Percentiles rank a stretch among this genome's conserved stretches.
phyloP scores from a whole-genome alignment of 2,888 invertebrate genomes.

The Dasysyrphus tricinctus region DNA sequence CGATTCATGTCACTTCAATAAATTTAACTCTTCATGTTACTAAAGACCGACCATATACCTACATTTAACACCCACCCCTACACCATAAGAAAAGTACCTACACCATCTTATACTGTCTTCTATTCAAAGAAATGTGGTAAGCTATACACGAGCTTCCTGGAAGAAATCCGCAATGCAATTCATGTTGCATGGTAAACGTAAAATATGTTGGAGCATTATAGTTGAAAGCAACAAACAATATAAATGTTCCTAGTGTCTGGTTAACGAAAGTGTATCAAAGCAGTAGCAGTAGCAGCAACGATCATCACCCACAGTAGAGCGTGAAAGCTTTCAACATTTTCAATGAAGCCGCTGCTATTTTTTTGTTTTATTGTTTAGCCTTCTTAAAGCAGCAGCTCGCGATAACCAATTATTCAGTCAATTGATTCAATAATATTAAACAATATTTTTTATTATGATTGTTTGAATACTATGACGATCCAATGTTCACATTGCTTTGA shows the following conservation, averaged over 20 bases:
- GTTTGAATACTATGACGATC: conserved; percentile 23
- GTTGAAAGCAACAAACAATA: conserved; percentile 6
- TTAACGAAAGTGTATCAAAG: conserved; percentile 33
- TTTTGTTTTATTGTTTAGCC: background rate
- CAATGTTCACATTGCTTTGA: background rate
- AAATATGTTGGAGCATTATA: background rate
- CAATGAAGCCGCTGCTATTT: background rate
- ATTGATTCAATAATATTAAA: conserved; percentile 43
- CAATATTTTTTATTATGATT: conserved; percentile 49
- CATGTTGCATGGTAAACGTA: conserved; percentile 8
- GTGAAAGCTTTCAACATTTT: conserved; percentile 47
- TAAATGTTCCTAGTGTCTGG: background rate
- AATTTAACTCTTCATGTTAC: conserved; percentile 16
- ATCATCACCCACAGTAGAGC: conserved; percentile 50
- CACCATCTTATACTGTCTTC: background rate
- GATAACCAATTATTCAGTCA: conserved; percentile 61
- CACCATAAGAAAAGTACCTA: background rate
- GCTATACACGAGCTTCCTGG: conserved; percentile 25
- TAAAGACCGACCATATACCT: background rate
- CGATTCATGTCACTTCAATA: conserved; percentile 42
- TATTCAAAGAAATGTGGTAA: background rate
- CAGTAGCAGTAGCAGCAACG: conserved; percentile 3
- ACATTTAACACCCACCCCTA: background rate
- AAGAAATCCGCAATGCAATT: conserved; percentile 17
- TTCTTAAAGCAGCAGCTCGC: conserved; percentile 15